phyloP scores from a whole-genome alignment of 2,113 vertebrate species.

The Antennarius striatus region DNA sequence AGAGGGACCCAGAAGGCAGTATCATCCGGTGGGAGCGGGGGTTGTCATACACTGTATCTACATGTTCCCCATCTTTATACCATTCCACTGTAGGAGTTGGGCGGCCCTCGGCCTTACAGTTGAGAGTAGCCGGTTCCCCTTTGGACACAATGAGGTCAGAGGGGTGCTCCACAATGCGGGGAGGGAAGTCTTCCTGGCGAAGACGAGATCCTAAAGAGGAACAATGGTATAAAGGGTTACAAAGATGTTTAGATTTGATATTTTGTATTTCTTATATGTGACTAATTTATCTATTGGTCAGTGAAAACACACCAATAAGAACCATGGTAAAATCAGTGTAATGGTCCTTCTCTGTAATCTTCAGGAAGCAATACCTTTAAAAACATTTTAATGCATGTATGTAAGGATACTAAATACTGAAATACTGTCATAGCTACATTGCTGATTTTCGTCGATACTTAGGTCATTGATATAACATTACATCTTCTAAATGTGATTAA shows the following conservation, averaged over 20 bases:
- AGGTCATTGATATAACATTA: no score
- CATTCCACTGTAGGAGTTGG: constrained; percentile 77
- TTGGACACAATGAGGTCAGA: constrained; percentile 80
- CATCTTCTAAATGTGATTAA: no score
- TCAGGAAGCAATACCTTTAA: constrained; percentile 21
- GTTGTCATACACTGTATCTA: constrained; percentile 76
- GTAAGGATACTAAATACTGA: no score
- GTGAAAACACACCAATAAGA: not conserved
- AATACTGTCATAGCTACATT: no score
- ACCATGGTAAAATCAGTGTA: constrained; percentile 11
- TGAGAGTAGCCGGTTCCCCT: constrained; percentile 77
- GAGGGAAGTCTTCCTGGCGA: constrained; percentile 79
- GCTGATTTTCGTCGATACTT: no score
- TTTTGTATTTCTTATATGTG: no score
- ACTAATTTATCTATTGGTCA: not conserved
- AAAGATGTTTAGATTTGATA: no score
- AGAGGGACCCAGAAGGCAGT: constrained; percentile 87
- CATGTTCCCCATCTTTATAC: constrained; percentile 78
- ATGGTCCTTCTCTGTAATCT: constrained; percentile 21
- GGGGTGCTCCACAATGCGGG: constrained; percentile 79
- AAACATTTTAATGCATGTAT: constrained; percentile 12
- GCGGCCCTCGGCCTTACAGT: constrained; percentile 78
- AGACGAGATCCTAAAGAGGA: constrained; percentile 73
- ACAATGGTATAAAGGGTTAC: not conserved
- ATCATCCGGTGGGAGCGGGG: constrained; percentile 79